Conservation (phyloP, 2,113 vertebrate species). For the Protobothrops mucrosquamatus region DNA sequence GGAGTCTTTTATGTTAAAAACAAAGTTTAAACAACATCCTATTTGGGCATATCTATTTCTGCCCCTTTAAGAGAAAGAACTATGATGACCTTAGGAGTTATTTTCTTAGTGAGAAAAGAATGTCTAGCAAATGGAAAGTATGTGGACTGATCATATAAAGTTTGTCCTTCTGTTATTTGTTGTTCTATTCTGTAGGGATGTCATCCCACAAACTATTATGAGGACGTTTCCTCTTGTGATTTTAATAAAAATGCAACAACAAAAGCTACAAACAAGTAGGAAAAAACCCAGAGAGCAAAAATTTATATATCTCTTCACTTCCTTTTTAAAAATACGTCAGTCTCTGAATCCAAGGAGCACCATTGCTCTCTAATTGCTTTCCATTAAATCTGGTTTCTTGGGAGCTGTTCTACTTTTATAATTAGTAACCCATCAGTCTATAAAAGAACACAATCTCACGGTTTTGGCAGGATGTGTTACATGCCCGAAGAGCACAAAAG, state of each 20-base stretch:
- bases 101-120: background rate
- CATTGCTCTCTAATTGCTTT: background rate
- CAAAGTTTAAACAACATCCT: background rate
- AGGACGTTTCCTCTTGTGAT: background rate
- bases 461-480: background rate
- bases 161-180: background rate
- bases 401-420: conserved; percentile 10
- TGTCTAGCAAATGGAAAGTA: background rate
- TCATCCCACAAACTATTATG: background rate
- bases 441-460: conserved; percentile 35
- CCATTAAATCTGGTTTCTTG: conserved; percentile 7
- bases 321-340: background rate
- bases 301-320: background rate
- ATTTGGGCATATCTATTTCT: background rate
- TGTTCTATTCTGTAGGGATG: background rate
- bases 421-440: conserved; percentile 43
- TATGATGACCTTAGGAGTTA: background rate
- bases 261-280: background rate
- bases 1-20: background rate
- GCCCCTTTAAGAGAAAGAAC: background rate
- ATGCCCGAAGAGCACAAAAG: background rate
- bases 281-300: background rate
- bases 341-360: background rate
- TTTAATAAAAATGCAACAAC: background rate
- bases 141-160: background rate